Evolutionary conservation across 2,113 vertebrate genomes (phyloP).

Genomic region (Dasyornis broadbenti): DNA sequence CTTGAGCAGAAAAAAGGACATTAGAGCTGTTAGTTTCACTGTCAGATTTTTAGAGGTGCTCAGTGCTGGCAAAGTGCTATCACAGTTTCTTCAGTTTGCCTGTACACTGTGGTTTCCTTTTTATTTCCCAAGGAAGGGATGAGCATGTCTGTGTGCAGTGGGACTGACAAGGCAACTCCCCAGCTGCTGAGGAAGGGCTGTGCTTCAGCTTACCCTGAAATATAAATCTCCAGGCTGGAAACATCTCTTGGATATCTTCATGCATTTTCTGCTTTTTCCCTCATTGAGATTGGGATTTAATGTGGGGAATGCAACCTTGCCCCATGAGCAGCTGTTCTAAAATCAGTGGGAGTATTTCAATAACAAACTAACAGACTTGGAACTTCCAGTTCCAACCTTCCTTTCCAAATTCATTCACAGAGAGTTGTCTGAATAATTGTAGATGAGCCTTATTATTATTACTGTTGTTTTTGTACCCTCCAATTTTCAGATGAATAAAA

Average conservation of each 20-base stretch:
- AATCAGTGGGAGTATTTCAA: background rate
- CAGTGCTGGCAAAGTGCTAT: background rate
- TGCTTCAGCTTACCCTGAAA: background rate
- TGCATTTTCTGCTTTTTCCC: background rate
- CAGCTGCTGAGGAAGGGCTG: fast-evolving
- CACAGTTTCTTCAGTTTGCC: background rate
- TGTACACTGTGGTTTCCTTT: background rate
- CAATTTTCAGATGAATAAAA: background rate
- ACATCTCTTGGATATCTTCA: background rate
- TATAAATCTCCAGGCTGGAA: background rate
- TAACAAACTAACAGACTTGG: background rate
- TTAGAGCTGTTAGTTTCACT: background rate
- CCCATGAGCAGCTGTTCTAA: background rate
- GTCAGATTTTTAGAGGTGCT: background rate
- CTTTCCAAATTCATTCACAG: background rate
- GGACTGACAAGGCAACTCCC: background rate
- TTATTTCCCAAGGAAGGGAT: background rate
- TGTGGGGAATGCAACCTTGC: fast-evolving
- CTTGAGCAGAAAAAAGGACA: background rate
- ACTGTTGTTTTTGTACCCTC: fast-evolving
- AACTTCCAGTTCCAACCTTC: background rate
- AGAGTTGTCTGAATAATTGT: background rate
- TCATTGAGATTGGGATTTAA: background rate
- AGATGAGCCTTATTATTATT: background rate
- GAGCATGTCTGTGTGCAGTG: fast-evolving